These are phyloP conservation scores for Andrena flavipes DNA, from an alignment of 2,888 invertebrate species.

Conservation along the genomic window DNA sequence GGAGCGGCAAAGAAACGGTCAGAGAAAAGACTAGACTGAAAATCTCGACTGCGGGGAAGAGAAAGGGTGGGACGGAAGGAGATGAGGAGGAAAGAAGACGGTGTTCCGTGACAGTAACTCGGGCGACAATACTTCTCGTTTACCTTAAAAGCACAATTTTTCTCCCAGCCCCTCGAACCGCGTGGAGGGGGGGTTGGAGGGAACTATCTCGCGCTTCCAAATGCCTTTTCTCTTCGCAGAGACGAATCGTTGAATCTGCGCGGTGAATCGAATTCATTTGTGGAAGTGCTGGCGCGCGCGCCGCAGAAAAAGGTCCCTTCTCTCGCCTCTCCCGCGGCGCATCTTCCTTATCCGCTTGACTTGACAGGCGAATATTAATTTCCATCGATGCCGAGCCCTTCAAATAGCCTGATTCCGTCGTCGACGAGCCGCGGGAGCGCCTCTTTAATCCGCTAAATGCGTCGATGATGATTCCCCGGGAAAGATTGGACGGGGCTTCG, in stretches of 20 bases:
- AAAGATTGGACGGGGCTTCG: neutral
- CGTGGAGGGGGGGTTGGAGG: neutral
- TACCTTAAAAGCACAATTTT: slow-evolving; percentile 64
- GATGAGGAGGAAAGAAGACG: neutral
- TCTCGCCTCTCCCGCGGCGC: neutral
- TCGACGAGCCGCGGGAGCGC: neutral
- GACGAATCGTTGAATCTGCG: slow-evolving; percentile 50
- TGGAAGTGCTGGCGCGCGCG: slow-evolving; percentile 52
- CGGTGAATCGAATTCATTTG: slow-evolving; percentile 64
- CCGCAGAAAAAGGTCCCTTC: slow-evolving; percentile 1
- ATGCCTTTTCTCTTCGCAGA: slow-evolving; percentile 22
- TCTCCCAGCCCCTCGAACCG: slow-evolving; percentile 38
- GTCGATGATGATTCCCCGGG: neutral
- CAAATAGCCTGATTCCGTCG: slow-evolving; percentile 19
- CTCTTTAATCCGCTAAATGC: slow-evolving; percentile 20
- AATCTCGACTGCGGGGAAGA: neutral
- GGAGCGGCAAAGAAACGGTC: neutral
- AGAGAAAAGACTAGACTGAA: neutral
- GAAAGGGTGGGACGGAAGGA: neutral
- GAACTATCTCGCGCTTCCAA: slow-evolving; percentile 51
- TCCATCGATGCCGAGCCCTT: slow-evolving; percentile 17
- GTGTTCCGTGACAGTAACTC: slow-evolving; percentile 46
- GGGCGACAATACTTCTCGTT: slow-evolving; percentile 60
- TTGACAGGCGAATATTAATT: slow-evolving; percentile 53
- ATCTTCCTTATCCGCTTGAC: slow-evolving; percentile 18